These are phyloP conservation scores for Drosophila ananassae DNA, from an alignment of 1,140 invertebrate genomes.

Conservation along the genomic window DNA sequence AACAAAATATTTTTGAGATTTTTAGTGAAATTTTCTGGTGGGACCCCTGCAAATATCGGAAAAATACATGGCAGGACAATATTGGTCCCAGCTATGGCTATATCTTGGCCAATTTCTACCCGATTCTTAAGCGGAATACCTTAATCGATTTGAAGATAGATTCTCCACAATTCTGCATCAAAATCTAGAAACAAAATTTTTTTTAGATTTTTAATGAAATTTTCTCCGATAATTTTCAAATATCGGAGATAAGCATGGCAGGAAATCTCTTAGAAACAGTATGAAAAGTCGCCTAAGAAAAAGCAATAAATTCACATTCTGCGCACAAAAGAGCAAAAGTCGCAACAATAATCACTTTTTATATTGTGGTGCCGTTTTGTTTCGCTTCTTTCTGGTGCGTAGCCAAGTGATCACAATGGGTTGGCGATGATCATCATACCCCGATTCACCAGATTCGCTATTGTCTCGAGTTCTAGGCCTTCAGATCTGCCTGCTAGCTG, in stretches of 20 bases:
- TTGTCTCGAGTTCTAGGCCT: slow-evolving; percentile 12
- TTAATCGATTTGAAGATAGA: too few species aligned
- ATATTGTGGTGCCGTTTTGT: slow-evolving; percentile 36
- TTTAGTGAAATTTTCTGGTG: too few species aligned
- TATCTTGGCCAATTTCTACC: too few species aligned
- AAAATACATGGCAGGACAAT: too few species aligned
- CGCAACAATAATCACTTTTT: slow-evolving; percentile 63
- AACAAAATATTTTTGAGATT: too few species aligned
- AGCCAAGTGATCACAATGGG: slow-evolving; percentile 45
- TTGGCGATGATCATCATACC: slow-evolving; percentile 44
- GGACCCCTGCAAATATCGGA: too few species aligned
- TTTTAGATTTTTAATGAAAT: background rate
- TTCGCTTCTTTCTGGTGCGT: slow-evolving; percentile 35
- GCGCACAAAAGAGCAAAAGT: slow-evolving; percentile 40
- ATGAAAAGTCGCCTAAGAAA: slow-evolving; percentile 38
- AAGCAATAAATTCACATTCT: slow-evolving; percentile 63
- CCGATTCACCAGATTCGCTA: slow-evolving; percentile 37
- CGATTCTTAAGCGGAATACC: too few species aligned
- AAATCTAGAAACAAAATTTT: too few species aligned
- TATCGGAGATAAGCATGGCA: too few species aligned
- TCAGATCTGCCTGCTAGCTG: slow-evolving; percentile 1
- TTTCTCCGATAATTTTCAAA: background rate
- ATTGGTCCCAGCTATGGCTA: too few species aligned
- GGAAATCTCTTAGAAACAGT: background rate
- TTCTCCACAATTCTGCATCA: too few species aligned